Evolutionary conservation across 37 sponge, comb jelly and placozoan species (phyloP), one percentile per base, ranked within the genome.

Genomic region (Petrosia ficiformis): DNA sequence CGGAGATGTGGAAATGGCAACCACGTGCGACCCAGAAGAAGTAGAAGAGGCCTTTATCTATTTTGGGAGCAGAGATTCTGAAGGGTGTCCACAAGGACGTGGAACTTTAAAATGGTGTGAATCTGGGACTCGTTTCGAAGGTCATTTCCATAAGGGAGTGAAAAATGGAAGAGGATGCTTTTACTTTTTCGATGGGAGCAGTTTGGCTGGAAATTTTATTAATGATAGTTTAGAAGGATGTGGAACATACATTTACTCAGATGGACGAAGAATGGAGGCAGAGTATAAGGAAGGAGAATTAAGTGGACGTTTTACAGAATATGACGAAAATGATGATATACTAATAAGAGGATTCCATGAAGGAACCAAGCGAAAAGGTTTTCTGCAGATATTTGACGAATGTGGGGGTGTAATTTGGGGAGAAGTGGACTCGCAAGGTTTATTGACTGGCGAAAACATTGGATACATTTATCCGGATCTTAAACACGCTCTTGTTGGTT

Each of bases 381-480:
- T 69, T 25, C 48, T 77, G 57, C 40, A 73, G 40, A 39, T 48
- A 14, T 80, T 44, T 54, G 91, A 90, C 44, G 86, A 85, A 48
- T 85, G 34, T 70, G 86, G 81, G 16, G 86, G 78, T 34, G 56
- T 39, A 21, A 2, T 90, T 19, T 11, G 59, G 37, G 91, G 91
- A 16, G 34, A 24, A 30, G 86, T 90, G 39, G 56, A 84, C 70
- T 37, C n/a, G 5, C 34, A 71, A 0, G 91, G 91, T 24, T 48
- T 30, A 3, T 39, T 84, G 42, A 81, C 82, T 30, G 91, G 91
- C n/a, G 34, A 57, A 31, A 33, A 42, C 33, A 81, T 90, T 28
- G 65, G 69, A 29, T 90, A 90, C 58, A 56, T 90, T 8, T 90
- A 90, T 60, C 91, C 91, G 1, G 91, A 90, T 54, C 10, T 31